These are phyloP conservation scores for Sebastes paucispinis DNA, from an alignment of 2,797 vertebrate species.

Conservation along the genomic window DNA sequence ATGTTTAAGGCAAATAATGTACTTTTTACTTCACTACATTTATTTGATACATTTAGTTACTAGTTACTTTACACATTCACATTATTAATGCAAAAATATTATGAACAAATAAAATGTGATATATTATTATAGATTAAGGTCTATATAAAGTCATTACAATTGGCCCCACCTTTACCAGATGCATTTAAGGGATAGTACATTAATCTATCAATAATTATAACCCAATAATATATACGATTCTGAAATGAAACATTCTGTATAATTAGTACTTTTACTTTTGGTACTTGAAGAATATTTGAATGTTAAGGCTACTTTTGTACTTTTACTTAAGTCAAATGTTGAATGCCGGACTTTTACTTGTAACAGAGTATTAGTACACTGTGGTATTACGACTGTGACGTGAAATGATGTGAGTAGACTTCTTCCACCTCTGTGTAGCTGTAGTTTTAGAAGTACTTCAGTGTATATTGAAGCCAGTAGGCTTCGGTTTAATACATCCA, in stretches of 20 bases:
- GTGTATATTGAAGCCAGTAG: background rate
- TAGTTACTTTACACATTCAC: background rate
- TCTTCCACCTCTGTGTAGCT: background rate
- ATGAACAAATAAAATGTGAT: background rate
- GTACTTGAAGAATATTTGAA: background rate
- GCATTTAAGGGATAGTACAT: background rate
- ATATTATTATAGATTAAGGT: background rate
- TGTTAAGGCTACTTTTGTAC: background rate
- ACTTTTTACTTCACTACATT: fast-evolving
- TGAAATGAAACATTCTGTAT: background rate
- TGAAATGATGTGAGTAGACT: background rate
- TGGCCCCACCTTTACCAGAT: background rate
- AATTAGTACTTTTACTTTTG: background rate
- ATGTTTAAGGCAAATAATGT: background rate
- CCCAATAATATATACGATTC: background rate
- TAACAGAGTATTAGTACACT: too few species aligned
- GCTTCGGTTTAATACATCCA: background rate
- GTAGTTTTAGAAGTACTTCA: background rate
- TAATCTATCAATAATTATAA: background rate
- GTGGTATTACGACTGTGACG: background rate
- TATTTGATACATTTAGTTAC: background rate
- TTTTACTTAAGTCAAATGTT: background rate
- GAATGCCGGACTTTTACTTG: background rate
- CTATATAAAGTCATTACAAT: background rate
- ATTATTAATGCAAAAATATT: background rate